Percentiles rank a stretch among this genome's conserved stretches.
phyloP scores from a whole-genome alignment of 1,140 invertebrate genomes.

The Leptinotarsa undecemlineata region DNA sequence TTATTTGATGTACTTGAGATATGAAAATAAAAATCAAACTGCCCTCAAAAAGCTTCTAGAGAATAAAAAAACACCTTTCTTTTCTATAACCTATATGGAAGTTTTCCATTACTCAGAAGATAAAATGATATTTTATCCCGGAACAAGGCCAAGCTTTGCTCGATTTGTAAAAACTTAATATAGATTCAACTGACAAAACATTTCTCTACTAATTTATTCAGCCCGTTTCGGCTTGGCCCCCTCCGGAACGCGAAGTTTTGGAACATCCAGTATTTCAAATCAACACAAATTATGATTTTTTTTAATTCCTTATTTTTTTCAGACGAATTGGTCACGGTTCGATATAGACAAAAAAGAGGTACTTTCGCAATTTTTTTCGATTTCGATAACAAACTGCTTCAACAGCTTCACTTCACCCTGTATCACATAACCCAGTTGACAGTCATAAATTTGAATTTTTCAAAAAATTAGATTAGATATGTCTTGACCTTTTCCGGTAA shows the following conservation, averaged over 20 bases:
- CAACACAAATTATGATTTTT: background rate
- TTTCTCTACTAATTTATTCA: background rate
- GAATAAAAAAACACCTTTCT: too few species aligned
- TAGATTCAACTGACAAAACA: background rate
- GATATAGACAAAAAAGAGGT: constrained; percentile 85
- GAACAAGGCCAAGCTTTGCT: too few species aligned
- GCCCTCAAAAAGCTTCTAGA: too few species aligned
- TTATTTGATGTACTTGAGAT: too few species aligned
- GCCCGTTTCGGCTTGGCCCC: too few species aligned
- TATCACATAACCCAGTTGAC: background rate
- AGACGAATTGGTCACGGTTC: constrained; percentile 88
- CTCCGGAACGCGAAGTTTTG: too few species aligned
- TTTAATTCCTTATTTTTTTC: constrained; percentile 49
- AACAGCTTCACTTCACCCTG: background rate
- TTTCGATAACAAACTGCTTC: background rate
- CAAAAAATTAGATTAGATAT: constrained; percentile 15
- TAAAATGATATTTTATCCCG: too few species aligned
- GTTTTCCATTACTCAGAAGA: too few species aligned
- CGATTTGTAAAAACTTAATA: too few species aligned
- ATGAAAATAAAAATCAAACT: too few species aligned
- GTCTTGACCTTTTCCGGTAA: constrained; percentile 15
- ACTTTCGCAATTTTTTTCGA: constrained; percentile 49
- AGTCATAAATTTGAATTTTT: background rate
- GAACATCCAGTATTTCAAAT: too few species aligned
- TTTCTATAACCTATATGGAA: too few species aligned